phyloP scores from a whole-genome alignment of 2,888 invertebrate species.

The Dicyrtomina minuta region DNA sequence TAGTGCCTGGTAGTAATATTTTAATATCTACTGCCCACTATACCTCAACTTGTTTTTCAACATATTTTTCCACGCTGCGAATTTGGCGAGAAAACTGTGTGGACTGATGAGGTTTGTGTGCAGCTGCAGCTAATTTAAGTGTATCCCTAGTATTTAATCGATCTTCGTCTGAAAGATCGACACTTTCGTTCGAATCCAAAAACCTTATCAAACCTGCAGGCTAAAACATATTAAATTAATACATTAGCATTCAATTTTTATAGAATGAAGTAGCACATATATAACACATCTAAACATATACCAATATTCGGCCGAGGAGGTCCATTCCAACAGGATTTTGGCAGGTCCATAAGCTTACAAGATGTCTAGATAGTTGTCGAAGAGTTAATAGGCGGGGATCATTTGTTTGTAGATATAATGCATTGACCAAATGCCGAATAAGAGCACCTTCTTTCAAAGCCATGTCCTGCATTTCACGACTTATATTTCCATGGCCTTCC shows the following conservation, averaged over 20 bases:
- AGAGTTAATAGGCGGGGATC: constrained; percentile 83
- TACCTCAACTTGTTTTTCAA: constrained; percentile 81
- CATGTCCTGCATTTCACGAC: constrained; percentile 90
- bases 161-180: constrained; percentile 68
- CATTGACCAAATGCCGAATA: constrained; percentile 85
- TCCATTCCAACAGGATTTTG: constrained; percentile 89
- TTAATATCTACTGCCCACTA: not conserved
- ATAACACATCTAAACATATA: constrained; percentile 57
- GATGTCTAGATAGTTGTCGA: constrained; percentile 87
- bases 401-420: constrained; percentile 73
- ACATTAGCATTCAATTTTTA: constrained; percentile 38
- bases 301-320: constrained; percentile 82
- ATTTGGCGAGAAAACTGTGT: constrained; percentile 51
- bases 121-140: constrained; percentile 75
- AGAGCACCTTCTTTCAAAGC: constrained; percentile 95
- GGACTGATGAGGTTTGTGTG: constrained; percentile 44
- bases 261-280: not conserved
- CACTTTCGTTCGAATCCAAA: constrained; percentile 81
- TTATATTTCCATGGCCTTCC: constrained; percentile 90
- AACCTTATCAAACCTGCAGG: constrained; percentile 88
- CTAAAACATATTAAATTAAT: no score
- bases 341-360: constrained; percentile 94
- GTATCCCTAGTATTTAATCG: constrained; percentile 83
- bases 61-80: constrained; percentile 61
- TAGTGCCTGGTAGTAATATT: no score